A percentile compares a stretch with the other conserved stretches of the same genome.
Evolutionary conservation across 2,113 vertebrate genomes (phyloP).

Genomic region (Sorex fumeus): DNA sequence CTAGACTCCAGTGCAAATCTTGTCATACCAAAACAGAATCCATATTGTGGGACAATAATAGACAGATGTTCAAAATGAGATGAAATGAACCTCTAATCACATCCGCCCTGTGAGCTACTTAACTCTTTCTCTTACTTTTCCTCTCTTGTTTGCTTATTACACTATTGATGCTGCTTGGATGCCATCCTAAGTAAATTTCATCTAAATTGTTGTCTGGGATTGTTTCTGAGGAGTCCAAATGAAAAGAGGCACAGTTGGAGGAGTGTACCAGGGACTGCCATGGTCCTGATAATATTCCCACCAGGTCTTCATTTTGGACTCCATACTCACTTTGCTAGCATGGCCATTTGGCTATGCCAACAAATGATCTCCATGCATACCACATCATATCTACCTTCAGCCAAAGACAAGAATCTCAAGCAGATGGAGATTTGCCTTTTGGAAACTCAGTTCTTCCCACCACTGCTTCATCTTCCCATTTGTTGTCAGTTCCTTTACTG

Average conservation of each 20-base stretch:
- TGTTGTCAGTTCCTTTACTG: no score
- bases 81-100: background rate
- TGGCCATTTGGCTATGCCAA: no score
- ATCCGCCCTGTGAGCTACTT: background rate
- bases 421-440: background rate
- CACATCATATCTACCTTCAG: background rate
- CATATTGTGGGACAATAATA: no score
- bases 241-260: background rate
- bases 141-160: background rate
- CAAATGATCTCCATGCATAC: background rate
- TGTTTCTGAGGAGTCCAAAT: background rate
- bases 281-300: no score
- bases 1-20: background rate
- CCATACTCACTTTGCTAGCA: no score
- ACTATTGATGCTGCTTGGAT: background rate
- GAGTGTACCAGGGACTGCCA: background rate
- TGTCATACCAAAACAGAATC: background rate
- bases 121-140: background rate
- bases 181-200: background rate
- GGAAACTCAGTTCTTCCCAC: background rate
- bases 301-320: background rate
- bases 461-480: no score
- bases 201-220: background rate
- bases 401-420: background rate
- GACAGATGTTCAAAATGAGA: no score